These are phyloP conservation scores for Zaprionus capensis DNA, from an alignment of 1,140 invertebrate species.

Conservation along the genomic window DNA sequence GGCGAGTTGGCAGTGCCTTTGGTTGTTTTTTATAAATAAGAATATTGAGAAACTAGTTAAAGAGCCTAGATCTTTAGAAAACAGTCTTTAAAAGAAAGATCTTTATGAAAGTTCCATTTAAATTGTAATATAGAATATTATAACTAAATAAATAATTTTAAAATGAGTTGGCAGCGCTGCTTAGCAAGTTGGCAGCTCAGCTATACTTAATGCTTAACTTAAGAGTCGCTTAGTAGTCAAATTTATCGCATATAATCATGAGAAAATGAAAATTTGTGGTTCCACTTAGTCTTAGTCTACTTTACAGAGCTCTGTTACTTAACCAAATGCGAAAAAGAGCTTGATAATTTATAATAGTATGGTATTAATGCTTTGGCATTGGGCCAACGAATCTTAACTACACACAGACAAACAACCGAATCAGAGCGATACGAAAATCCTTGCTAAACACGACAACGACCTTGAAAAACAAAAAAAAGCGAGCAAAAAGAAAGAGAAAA, in stretches of 20 bases:
- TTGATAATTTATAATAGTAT: conserved; percentile 62
- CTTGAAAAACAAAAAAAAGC: conserved; percentile 56
- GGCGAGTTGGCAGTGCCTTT: neutral
- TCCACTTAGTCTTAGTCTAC: neutral
- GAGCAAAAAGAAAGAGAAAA: neutral
- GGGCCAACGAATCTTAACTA: conserved; percentile 68
- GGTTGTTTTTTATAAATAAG: neutral
- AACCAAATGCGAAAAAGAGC: conserved; percentile 46
- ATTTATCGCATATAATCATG: too few relatives aligned
- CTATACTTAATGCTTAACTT: too few relatives aligned
- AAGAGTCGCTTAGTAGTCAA: too few relatives aligned
- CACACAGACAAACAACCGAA: conserved; percentile 1
- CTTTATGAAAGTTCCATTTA: too few relatives aligned
- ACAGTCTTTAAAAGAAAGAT: too few relatives aligned
- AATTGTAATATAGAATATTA: too few relatives aligned
- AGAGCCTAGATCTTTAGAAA: neutral
- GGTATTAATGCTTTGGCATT: conserved; percentile 64
- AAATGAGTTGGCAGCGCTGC: too few relatives aligned
- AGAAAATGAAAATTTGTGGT: neutral
- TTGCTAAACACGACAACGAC: conserved; percentile 60
- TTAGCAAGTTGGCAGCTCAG: too few relatives aligned
- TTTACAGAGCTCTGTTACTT: conserved; percentile 41
- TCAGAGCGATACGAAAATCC: conserved; percentile 53
- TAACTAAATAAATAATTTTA: too few relatives aligned
- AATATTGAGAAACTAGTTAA: neutral